Evolutionary conservation across 2,797 vertebrate genomes (phyloP).

Genomic region (Lithobates sylvaticus): DNA sequence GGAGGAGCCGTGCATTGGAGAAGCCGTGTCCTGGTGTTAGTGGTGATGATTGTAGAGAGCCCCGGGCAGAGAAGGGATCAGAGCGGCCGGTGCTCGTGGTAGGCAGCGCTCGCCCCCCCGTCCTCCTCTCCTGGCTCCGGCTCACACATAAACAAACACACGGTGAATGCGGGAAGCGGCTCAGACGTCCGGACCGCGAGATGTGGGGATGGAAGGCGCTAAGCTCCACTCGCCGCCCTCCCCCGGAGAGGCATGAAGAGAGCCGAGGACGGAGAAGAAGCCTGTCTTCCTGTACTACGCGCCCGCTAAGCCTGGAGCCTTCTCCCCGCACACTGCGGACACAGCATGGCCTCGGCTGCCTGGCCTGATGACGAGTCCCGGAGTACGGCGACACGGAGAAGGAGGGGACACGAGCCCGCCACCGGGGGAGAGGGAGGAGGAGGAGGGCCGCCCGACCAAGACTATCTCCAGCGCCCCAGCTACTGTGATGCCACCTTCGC

Average conservation of each 20-base stretch:
- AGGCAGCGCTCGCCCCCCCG: slow-evolving; percentile 48
- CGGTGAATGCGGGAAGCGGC: slow-evolving; percentile 86
- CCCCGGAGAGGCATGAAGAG: slow-evolving; percentile 89
- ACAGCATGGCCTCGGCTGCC: slow-evolving; percentile 97
- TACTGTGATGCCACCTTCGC: slow-evolving; percentile 97
- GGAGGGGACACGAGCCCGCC: slow-evolving; percentile 70
- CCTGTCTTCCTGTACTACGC: slow-evolving; percentile 67
- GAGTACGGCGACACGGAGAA: slow-evolving; percentile 73
- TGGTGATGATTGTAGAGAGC: too few relatives aligned
- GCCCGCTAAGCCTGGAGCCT: slow-evolving; percentile 50
- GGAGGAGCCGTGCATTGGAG: too few relatives aligned
- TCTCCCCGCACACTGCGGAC: slow-evolving; percentile 59
- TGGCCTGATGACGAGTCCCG: slow-evolving; percentile 82
- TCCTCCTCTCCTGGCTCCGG: slow-evolving; percentile 33
- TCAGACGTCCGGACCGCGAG: slow-evolving; percentile 91
- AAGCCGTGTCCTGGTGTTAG: too few relatives aligned
- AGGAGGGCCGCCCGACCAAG: slow-evolving; percentile 82
- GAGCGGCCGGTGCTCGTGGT: neutral
- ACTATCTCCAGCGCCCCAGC: slow-evolving; percentile 96
- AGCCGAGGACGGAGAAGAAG: slow-evolving; percentile 69
- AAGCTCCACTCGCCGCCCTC: slow-evolving; percentile 86
- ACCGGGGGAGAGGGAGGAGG: slow-evolving; percentile 65
- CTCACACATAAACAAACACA: slow-evolving; percentile 50
- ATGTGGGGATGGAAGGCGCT: slow-evolving; percentile 98
- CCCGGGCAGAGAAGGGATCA: too few relatives aligned